These are phyloP conservation scores for Stigmatopora nigra DNA, from an alignment of 2,113 vertebrate genomes.

Conservation along the genomic window DNA sequence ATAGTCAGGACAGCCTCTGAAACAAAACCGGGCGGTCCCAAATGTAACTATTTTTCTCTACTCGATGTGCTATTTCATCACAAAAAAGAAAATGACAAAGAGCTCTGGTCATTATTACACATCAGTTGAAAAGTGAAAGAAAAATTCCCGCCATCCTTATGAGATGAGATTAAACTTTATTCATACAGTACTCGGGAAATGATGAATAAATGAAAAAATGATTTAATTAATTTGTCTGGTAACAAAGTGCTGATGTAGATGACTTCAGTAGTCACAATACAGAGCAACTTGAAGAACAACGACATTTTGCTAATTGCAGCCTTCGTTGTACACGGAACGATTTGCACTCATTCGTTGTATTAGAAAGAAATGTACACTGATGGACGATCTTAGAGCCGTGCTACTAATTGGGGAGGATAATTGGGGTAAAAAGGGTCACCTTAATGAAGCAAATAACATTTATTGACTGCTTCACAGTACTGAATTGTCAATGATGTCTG, in stretches of 20 bases:
- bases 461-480: background rate
- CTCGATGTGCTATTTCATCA: too few species aligned
- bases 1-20: background rate
- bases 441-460: constrained; percentile 1
- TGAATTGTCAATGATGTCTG: background rate
- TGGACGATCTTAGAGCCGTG: background rate
- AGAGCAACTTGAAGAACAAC: background rate
- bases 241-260: background rate
- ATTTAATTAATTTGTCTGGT: too few species aligned
- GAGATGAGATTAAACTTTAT: too few species aligned
- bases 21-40: too few species aligned
- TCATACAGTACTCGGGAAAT: too few species aligned
- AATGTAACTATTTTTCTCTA: too few species aligned
- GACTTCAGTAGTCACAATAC: background rate
- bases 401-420: background rate
- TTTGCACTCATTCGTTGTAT: background rate
- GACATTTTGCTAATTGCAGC: constrained; percentile 2
- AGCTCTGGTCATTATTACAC: background rate
- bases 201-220: too few species aligned
- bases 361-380: constrained; percentile 3
- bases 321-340: background rate
- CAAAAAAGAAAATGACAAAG: background rate
- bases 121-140: background rate
- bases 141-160: too few species aligned
- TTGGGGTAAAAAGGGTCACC: background rate